Percentiles rank a stretch among this genome's conserved stretches.
phyloP scores from a whole-genome alignment of 2,888 invertebrate genomes.

The Xiphydria camelus region DNA sequence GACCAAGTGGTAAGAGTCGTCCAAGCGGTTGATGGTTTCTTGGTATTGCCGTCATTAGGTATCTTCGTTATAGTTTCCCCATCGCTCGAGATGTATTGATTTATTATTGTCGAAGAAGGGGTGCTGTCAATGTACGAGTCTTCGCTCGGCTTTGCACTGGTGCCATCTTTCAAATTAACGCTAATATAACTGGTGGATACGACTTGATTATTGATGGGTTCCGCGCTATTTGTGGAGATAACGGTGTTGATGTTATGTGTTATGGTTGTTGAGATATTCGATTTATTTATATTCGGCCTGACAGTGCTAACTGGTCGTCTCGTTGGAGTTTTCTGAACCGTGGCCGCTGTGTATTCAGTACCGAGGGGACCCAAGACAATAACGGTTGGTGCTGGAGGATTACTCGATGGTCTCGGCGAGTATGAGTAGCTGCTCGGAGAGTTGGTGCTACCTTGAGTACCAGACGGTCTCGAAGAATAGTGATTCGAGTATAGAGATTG shows the following conservation, averaged over 20 bases:
- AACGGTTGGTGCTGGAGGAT: conserved; percentile 63
- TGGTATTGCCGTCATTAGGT: conserved; percentile 23
- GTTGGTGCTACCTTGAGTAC: conserved; percentile 25
- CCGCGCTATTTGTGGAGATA: conserved; percentile 39
- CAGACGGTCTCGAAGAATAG: conserved; percentile 27
- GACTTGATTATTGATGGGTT: conserved; percentile 44
- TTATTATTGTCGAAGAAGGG: conserved; percentile 3
- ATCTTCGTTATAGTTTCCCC: conserved; percentile 22
- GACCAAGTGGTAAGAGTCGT: conserved; percentile 47
- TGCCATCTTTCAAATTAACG: conserved; percentile 50
- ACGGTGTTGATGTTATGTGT: conserved; percentile 55
- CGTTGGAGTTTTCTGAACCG: conserved; percentile 46
- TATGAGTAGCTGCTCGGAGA: conserved; percentile 32
- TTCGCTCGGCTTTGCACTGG: conserved; percentile 29
- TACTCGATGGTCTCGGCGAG: conserved; percentile 49
- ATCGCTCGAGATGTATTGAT: conserved; percentile 7
- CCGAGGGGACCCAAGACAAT: conserved; percentile 63
- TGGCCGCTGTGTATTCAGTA: conserved; percentile 46
- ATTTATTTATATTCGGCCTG: conserved; percentile 31
- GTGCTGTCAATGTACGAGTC: conserved; percentile 9
- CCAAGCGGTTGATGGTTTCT: conserved; percentile 39
- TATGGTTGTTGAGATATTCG: conserved; percentile 46
- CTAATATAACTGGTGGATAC: conserved; percentile 52
- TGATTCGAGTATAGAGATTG: conserved; percentile 17
- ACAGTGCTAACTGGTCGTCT: conserved; percentile 30